A percentile compares a stretch with the other conserved stretches of the same genome.
phyloP scores from a whole-genome alignment of 1,140 invertebrate species.

The Belonocnema kinseyi region DNA sequence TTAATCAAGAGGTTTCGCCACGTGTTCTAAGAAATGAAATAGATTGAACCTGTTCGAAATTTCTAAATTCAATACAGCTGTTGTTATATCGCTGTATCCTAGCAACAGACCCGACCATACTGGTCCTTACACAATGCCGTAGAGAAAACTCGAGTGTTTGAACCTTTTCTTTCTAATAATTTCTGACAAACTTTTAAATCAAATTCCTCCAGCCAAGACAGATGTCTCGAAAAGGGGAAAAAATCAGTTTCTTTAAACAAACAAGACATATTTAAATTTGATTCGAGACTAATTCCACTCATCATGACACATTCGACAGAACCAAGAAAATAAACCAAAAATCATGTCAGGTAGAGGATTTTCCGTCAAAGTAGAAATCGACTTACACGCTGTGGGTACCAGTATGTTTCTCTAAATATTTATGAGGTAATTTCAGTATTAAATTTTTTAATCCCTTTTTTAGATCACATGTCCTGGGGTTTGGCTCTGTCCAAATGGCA shows the following conservation, averaged over 20 bases:
- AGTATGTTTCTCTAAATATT: conserved; percentile 46
- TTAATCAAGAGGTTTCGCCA: no score
- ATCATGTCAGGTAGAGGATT: conserved; percentile 70
- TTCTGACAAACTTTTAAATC: neutral
- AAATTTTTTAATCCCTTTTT: conserved; percentile 45
- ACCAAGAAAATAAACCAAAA: neutral
- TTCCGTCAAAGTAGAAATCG: conserved; percentile 68
- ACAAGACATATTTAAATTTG: neutral
- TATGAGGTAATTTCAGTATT: neutral
- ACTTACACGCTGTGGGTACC: conserved; percentile 66
- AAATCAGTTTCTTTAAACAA: neutral
- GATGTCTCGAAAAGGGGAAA: neutral
- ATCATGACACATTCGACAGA: conserved; percentile 6
- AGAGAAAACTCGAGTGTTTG: neutral
- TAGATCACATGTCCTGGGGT: conserved; percentile 85
- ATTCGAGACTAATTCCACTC: neutral
- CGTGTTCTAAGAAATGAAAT: no score
- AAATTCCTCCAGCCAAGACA: neutral
- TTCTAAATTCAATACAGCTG: conserved; percentile 35
- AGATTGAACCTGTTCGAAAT: no score
- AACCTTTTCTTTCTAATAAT: neutral
- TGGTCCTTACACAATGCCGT: no score
- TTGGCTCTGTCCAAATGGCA: conserved; percentile 84
- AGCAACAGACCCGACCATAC: conserved; percentile 50
- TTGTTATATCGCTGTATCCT: conserved; percentile 59